Base-by-base conservation (phyloP, 2,888 invertebrate species). In the Pristionchus fissidentatus region DNA sequence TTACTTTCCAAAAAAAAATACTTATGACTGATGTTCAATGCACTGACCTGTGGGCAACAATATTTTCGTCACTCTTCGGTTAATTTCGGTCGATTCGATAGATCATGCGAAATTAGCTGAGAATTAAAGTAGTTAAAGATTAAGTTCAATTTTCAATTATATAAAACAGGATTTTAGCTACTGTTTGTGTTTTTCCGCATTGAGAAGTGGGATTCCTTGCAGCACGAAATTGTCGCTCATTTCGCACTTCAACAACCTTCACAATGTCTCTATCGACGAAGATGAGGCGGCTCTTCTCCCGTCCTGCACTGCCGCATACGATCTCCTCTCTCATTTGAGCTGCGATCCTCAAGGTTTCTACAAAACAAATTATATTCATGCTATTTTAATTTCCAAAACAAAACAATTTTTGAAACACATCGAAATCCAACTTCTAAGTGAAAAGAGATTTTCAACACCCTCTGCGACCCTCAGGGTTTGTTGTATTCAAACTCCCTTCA, bases 311-410 rank as follows among this genome's bases (percentile, higher is more conserved):
- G n/a, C 81, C 22, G 81, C 81, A 10, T 81, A 81, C 26, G 81
- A 81, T 29, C 38, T 81, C 43, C 26, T 81, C 15, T 32, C 46
- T 32, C 81, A 81, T 81, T 66, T 81, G 2, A 26, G 29, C 46
- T 81, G 81, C 29, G 81, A 81, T 66, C 66, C 81, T 10, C 46
- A 66, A 5, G 81, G 81, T 81, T 1, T 22, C 15, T 35, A n/a
- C n/a, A 73, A n/a, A 26, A n/a, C 22, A 22, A 15, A 29, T 43
- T 73, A 35, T 62, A 10, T 35, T 35, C 22, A 29, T 32, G 2
- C 32, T 32, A 4, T 55, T 55, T 55, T 55, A 22, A 15, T 22
- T 57, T 29, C 8, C n/a, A 0, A 57, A 4, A 26, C 29, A 29
- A 29, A 26, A 29, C 3, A n/a, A 13, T 57, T 26, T 7, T 26